Evolutionary conservation across 1,140 invertebrate species (phyloP), one percentile per base, ranked within the genome.

Genomic region (Asbolus verrucosus): DNA sequence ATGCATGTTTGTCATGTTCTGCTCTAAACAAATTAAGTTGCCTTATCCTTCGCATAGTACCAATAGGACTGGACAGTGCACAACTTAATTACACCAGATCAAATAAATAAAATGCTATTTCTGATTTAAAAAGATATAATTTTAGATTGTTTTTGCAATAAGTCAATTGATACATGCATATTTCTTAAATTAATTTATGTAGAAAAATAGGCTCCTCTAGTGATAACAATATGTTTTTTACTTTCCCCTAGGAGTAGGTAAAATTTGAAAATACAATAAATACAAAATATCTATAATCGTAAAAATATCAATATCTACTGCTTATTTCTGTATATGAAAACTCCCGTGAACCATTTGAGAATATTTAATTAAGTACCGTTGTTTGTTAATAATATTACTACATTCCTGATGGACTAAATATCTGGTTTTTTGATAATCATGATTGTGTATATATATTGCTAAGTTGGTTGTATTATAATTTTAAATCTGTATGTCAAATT

Each of bases 401-500:
- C 46, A 54, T 54, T 54, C 46, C 46, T 8, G 21, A 54, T 24
- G 46, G 46, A 54, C 46, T 54, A 50, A 54, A n/a, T n/a, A n/a
- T n/a, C 43, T 50, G 39, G 39, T 54, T 54, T 54, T 54, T 54
- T 27, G 21, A 27, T 50, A 50, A 50, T 54, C 19, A 54, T 13
- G 46, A 31, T 27, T 54, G 46, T 54, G 46, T 54, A 54, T 14
- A 54, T 54, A 39, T 24, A 18, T 39, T n/a, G n/a, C 6, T 61
- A 62, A 63, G 61, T 63, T 63, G 61, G 61, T 63, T 63, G 61
- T 63, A 63, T 63, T 63, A 63, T 63, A 41, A 41, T 63, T 63
- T 39, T 39, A 41, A 63, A 19, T 38, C 36, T 62, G 2, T 62
- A 38, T 62, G 33, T 63, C 39, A 63, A 38, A 36, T 60, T 27